A percentile compares a stretch with the other conserved stretches of the same genome.
Conservation (phyloP, 2,113 vertebrate species). For the Oryctolagus cuniculus region mOryCun1.1 NC_091448.1:10836001-10836500, state of each 20-base stretch:
- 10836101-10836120: not conserved
- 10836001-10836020: no score
- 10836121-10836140: not conserved
- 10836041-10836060: no score
- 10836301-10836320: not conserved
- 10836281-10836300: not conserved
- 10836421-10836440: no score
- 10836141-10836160: not conserved
- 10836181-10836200: not conserved
- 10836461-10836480: not conserved
- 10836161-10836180: not conserved
- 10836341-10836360: not conserved
- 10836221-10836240: not conserved
- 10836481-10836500: not conserved
- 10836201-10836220: not conserved
- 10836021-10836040: no score
- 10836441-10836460: not conserved
- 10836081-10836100: not conserved
- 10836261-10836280: not conserved
- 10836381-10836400: not conserved
- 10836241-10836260: not conserved
- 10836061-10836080: not conserved
- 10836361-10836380: not conserved
- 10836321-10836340: not conserved
- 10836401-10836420: not conserved